Base-by-base conservation (phyloP, 2,888 invertebrate genomes). In the Nesidiocoris tenuis region DNA sequence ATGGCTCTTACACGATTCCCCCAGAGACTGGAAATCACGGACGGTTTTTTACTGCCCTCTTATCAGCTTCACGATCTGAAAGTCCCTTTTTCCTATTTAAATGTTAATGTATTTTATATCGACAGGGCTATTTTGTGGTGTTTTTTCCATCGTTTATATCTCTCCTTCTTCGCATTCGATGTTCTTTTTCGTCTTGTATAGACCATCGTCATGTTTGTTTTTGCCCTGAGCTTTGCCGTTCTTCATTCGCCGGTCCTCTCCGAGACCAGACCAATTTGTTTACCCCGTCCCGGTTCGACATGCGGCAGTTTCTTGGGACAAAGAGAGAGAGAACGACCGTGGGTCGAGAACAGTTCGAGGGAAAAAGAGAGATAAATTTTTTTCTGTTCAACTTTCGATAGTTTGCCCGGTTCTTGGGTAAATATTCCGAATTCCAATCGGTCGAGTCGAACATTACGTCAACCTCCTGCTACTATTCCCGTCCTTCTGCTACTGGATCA, bases 31-130 rank as follows among this genome's bases (percentile, higher is more conserved):
- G 63, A 72, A 72, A 72, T 72, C 72, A 25, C 17, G 7, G 39
- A 72, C 61, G 19, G n/a, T 21, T 63, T 65, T 74, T 74, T 74
- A 74, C 74, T n/a, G 65, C 24, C 63, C n/a, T 9, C 72, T 63
- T 72, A 72, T 72, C 72, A 54, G 23, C 72, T 61, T 63, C 72
- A 61, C 72, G 19, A 72, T 72, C 75, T 75, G 18, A 75, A 55
- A 67, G 68, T 56, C 68, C 75, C 68, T 75, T 75, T 75, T 70
- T 75, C 68, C 75, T 75, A 75, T 75, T 75, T 75, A 75, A 75
- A 75, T 75, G 75, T 75, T 75, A 68, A 75, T 75, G 75, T 61
- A 75, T 68, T 75, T 75, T 70, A 75, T 75, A 75, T 75, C 68
- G 75, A 75, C 75, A 75, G 75, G 25, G 18, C 16, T 17, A 16